Conservation (phyloP, 1,140 invertebrate genomes). For the Coelopa frigida region DNA sequence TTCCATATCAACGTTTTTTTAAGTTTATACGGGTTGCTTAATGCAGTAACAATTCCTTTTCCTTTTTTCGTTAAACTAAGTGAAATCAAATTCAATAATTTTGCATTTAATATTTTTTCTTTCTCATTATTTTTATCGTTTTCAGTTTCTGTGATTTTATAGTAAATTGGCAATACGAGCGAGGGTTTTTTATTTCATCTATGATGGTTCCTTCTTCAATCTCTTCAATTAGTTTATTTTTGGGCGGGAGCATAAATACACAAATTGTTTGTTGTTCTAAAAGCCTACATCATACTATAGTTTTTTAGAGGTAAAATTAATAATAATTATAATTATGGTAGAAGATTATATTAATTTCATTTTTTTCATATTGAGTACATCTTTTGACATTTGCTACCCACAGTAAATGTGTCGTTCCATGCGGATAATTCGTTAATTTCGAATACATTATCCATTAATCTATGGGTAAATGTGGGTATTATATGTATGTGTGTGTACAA, state of each 20-base stretch:
- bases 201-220: neutral
- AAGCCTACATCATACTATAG: constrained; percentile 20
- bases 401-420: too few species aligned
- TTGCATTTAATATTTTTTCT: constrained; percentile 21
- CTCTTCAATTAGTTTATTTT: constrained; percentile 11
- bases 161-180: constrained; percentile 42
- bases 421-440: too few species aligned
- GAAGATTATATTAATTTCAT: neutral
- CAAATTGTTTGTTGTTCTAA: constrained; percentile 35
- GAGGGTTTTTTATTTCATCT: constrained; percentile 20
- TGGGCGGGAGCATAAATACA: constrained; percentile 40
- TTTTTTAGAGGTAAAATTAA: constrained; percentile 12
- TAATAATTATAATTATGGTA: constrained; percentile 25
- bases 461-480: too few species aligned
- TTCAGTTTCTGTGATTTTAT: constrained; percentile 9
- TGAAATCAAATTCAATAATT: constrained; percentile 5
- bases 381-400: too few species aligned
- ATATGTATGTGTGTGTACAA: constrained; percentile 16
- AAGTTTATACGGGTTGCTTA: constrained; percentile 2
- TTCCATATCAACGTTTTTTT: neutral
- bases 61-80: constrained; percentile 2
- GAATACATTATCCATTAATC: too few species aligned
- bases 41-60: neutral
- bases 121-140: constrained; percentile 4
- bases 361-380: constrained; percentile 11